Base-by-base conservation (phyloP, 2,888 invertebrate species). In the Malthinus seriepunctatus region DNA sequence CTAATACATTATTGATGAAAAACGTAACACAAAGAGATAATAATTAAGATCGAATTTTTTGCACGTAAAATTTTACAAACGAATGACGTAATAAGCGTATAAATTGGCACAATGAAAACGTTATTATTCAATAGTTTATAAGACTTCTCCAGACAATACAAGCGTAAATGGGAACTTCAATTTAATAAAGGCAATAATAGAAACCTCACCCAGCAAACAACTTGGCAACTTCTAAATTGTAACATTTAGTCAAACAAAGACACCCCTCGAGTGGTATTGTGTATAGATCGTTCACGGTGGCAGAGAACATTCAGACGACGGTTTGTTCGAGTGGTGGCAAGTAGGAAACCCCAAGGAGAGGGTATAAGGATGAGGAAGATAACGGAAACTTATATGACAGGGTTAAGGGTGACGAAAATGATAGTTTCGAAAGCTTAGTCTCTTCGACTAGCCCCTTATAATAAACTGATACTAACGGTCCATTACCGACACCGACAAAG, bases 311-410 rank as follows among this genome's bases (percentile, higher is more conserved):
- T 56, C 54, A 58, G 60, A 56, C 62, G 60, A 60, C 61, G 60
- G 59, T 62, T 57, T 55, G 62, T 63, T 59, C 50, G 56, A 57
- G 60, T 63, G 60, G 59, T 47, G 51, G 56, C 59, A 51, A 23
- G 51, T 56, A 51, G 59, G 58, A 51, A 63, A 59, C 56, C 53
- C 59, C 46, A 49, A 48, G 62, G 56, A 51, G 57, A 51, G 48
- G 56, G 51, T 60, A 56, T 56, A 62, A 66, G 68, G 66, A 53
- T 63, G 54, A 63, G 62, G 65, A 57, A 76, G 77, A 77, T 77
- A 77, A 77, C 75, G 76, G 73, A 77, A 78, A 79, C 78, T 78
- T 79, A 78, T 79, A 79, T 78, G 78, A 78, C 78, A 77, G 78
- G 79, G 78, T 78, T 77, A 77, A 78, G 78, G 77, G 78, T 78